Base-by-base conservation (phyloP, 2,113 vertebrate genomes). In the Laticauda colubrina region DNA sequence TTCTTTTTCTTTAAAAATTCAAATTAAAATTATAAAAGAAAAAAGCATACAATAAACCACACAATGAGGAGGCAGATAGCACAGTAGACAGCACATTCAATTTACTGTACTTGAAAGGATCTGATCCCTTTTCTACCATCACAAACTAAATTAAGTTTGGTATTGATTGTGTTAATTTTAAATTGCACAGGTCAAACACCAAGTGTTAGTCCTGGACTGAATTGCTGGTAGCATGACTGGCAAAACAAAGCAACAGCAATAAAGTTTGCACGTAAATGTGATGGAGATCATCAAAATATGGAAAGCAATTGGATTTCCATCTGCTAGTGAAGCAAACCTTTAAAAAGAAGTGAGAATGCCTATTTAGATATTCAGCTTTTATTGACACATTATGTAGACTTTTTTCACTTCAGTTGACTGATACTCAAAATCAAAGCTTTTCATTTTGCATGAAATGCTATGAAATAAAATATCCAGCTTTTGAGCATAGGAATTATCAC, bases 211-310 rank as follows among this genome's bases (percentile, higher is more conserved):
- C 81, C 21, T 24, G 75, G 54, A 95, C 91, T 92, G 85, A 51
- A 93, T 89, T 93, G 92, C 88, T 96, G 93, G 86, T 95, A 89
- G 92, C 88, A 23, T 94, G 11, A 61, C 9, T 26, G 59, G 39
- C 59, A 93, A 96, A 90, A 45, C 20, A 90, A 45, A 90, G 85
- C 92, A 89, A 59, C 29, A 92, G 94, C 95, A 96, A 94, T 92
- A 94, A 92, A 94, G 92, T 96, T 91, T 93, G 95, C 95, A 95
- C 97, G 92, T 96, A 94, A 94, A 94, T 93, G 88, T 86, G 91
- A 89, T 87, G 93, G 88, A 61, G 43, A 93, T 94, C 89, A 85
- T 55, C 91, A 96, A 75, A 94, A 96, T 95, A 95, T 9, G 94
- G 89, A 95, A 94, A 94, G 92, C 87, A 89, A 54, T 94, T 90